A percentile compares a stretch with the other conserved stretches of the same genome.
These are phyloP conservation scores for Telmatherina bonti DNA, from an alignment of 2,797 vertebrate species.

Conservation along the genomic window DNA sequence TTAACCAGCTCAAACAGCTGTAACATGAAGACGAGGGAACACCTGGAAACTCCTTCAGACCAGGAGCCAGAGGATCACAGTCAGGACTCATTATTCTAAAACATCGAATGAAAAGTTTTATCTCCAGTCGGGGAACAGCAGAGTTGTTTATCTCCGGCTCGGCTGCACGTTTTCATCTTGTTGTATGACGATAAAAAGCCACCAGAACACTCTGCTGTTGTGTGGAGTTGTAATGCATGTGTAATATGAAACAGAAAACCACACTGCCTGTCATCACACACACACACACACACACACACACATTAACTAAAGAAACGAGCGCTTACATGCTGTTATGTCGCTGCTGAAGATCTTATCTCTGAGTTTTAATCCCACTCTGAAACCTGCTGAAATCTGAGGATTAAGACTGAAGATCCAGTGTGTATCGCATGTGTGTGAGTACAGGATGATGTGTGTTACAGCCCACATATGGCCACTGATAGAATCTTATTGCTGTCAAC, in stretches of 20 bases:
- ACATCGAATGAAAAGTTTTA: too few relatives aligned
- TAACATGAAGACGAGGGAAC: background rate
- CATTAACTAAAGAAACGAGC: constrained; percentile 19
- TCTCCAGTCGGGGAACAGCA: too few relatives aligned
- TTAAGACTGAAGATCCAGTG: constrained; percentile 44
- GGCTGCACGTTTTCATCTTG: too few relatives aligned
- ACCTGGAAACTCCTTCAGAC: too few relatives aligned
- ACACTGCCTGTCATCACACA: background rate
- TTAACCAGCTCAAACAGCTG: constrained; percentile 19
- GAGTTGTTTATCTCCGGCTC: too few relatives aligned
- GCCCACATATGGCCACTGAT: constrained; percentile 65
- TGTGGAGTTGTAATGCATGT: constrained; percentile 21
- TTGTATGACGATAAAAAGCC: too few relatives aligned
- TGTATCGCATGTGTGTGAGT: constrained; percentile 14
- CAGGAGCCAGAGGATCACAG: too few relatives aligned
- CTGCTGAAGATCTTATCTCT: constrained; percentile 61
- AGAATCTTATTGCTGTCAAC: constrained; percentile 73
- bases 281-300: constrained; percentile 2
- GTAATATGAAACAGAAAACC: constrained; percentile 26
- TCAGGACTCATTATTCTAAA: too few relatives aligned
- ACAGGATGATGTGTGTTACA: constrained; percentile 33
- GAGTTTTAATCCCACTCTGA: constrained; percentile 60
- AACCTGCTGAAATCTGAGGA: constrained; percentile 65
- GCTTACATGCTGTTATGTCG: constrained; percentile 42
- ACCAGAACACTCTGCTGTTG: background rate